phyloP scores from a whole-genome alignment of 2,113 vertebrate species.

The Albula glossodonta region DNA sequence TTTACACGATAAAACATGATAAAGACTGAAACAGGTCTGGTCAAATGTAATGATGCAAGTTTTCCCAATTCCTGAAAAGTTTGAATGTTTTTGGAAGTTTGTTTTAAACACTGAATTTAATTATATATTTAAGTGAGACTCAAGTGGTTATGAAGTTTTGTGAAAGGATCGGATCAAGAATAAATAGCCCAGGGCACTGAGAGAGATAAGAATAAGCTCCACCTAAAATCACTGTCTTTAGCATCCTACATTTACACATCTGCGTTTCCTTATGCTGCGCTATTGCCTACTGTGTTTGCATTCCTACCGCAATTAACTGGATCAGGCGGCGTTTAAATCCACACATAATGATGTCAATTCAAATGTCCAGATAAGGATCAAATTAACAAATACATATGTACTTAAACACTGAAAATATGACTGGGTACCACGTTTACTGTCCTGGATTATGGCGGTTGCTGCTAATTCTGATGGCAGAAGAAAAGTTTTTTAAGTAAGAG shows the following conservation, averaged over 20 bases:
- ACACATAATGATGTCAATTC: not conserved
- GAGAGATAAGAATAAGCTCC: too few species aligned
- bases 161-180: constrained; percentile 39
- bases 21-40: too few species aligned
- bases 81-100: too few species aligned
- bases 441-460: constrained; percentile 52
- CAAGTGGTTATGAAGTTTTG: constrained; percentile 45
- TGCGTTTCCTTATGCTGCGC: constrained; percentile 52
- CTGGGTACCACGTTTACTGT: constrained; percentile 52
- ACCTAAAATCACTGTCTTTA: constrained; percentile 41
- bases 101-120: constrained; percentile 18
- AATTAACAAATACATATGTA: too few species aligned
- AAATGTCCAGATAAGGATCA: too few species aligned
- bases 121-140: constrained; percentile 57
- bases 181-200: too few species aligned
- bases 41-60: too few species aligned
- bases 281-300: too few species aligned
- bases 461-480: constrained; percentile 30
- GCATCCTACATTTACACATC: constrained; percentile 72
- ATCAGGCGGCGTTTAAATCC: not conserved
- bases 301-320: not conserved
- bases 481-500: constrained; percentile 29
- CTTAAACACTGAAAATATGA: not conserved
- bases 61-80: too few species aligned
- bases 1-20: too few species aligned